phyloP scores from a whole-genome alignment of 2,113 vertebrate genomes.

The Scartelaos histophorus region DNA sequence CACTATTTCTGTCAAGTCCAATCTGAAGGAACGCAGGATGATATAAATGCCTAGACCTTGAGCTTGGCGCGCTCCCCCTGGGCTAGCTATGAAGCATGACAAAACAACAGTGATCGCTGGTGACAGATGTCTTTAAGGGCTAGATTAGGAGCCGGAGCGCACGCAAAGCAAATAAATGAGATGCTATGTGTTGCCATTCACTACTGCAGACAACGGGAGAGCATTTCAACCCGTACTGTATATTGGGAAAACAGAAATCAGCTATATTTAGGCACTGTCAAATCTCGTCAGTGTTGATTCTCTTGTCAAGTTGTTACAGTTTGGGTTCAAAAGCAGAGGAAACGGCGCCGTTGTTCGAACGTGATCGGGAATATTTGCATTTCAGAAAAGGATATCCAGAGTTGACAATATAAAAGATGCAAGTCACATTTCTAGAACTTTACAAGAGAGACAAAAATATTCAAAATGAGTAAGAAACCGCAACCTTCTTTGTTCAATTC shows the following conservation, averaged over 20 bases:
- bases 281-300: constrained; percentile 39
- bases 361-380: not conserved
- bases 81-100: constrained; percentile 78
- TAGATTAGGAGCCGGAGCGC: constrained; percentile 77
- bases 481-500: not conserved
- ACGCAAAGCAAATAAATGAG: constrained; percentile 77
- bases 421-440: not conserved
- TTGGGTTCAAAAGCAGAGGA: not conserved
- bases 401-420: not conserved
- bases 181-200: constrained; percentile 66
- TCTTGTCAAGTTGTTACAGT: constrained; percentile 14
- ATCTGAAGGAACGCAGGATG: constrained; percentile 72
- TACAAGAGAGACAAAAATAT: not conserved
- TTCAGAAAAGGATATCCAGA: not conserved
- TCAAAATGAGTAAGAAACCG: not conserved
- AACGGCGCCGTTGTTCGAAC: not conserved
- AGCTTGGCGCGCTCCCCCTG: constrained; percentile 64
- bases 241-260: constrained; percentile 40
- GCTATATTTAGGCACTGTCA: constrained; percentile 42
- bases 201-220: constrained; percentile 37
- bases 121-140: constrained; percentile 84
- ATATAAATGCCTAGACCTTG: constrained; percentile 79
- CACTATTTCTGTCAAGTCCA: constrained; percentile 79
- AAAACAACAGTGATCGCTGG: constrained; percentile 81
- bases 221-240: constrained; percentile 41